Evolutionary conservation across 35 echinoderm and acorn worm species (phyloP).

Genomic region (Holothuria glaberrima): DNA sequence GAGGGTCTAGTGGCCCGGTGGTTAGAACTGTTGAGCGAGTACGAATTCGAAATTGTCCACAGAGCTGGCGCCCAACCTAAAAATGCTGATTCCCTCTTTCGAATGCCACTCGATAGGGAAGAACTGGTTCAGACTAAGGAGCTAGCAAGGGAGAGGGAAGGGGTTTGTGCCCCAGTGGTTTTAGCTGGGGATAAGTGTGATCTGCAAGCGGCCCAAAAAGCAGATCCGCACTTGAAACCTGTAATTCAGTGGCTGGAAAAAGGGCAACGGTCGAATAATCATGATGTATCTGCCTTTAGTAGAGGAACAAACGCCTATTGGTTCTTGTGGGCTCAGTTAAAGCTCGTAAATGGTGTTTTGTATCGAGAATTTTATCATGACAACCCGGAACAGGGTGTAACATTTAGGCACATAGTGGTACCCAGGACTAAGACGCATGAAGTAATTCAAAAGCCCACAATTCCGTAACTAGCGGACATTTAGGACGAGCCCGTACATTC

Average conservation of each 20-base stretch:
- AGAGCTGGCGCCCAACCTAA: background rate
- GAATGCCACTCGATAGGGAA: background rate
- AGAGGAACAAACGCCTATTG: conserved; percentile 23
- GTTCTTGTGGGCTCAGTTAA: conserved; percentile 17
- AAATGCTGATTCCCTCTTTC: conserved; percentile 29
- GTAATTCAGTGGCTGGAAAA: conserved; percentile 6
- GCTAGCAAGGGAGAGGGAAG: background rate
- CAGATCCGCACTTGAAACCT: background rate
- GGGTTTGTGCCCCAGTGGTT: background rate
- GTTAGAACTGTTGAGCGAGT: conserved; percentile 13
- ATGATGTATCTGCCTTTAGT: background rate
- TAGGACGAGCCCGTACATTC: conserved; percentile 27
- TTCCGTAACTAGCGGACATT: conserved; percentile 25
- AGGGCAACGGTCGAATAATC: background rate
- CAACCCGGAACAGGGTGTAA: background rate
- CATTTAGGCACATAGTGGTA: background rate
- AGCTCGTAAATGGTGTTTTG: background rate
- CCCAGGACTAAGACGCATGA: background rate
- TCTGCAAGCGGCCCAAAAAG: background rate
- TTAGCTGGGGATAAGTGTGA: background rate
- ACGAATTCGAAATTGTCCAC: conserved; percentile 43
- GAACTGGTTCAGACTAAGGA: background rate
- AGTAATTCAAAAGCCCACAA: background rate
- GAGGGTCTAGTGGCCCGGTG: conserved; percentile 29
- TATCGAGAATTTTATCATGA: conserved; percentile 5